Evolutionary conservation across 2,113 vertebrate genomes (phyloP).

Genomic region (Emydura subglobosa): DNA sequence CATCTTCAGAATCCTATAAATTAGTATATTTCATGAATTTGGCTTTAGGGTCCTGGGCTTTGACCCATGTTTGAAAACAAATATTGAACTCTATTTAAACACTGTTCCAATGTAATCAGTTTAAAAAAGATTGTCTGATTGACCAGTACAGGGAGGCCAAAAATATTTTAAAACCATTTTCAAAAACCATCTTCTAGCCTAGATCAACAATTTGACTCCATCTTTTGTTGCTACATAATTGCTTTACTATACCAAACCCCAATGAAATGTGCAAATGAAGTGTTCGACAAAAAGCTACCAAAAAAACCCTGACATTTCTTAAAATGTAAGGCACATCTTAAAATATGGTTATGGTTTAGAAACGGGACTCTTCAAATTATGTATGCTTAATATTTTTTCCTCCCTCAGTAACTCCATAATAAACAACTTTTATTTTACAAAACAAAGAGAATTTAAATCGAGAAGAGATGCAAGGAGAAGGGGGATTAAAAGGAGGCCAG

Average conservation of each 20-base stretch:
- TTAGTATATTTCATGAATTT: not conserved
- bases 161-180: not conserved
- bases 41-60: not conserved
- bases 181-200: accelerated
- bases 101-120: accelerated
- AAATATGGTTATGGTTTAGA: not conserved
- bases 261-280: not conserved
- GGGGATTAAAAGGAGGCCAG: not conserved
- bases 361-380: not conserved
- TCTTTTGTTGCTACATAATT: not conserved
- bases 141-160: not conserved
- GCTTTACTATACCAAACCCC: not conserved
- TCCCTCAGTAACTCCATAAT: not conserved
- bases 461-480: not conserved
- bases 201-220: not conserved
- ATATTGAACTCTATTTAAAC: not conserved
- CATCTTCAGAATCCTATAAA: not conserved
- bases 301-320: not conserved
- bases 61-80: not conserved
- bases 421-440: not conserved
- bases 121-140: not conserved
- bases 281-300: not conserved
- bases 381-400: not conserved
- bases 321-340: not conserved
- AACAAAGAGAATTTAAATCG: not conserved